phyloP scores from a whole-genome alignment of 2,797 vertebrate genomes.

The Mus spretus region DNA sequence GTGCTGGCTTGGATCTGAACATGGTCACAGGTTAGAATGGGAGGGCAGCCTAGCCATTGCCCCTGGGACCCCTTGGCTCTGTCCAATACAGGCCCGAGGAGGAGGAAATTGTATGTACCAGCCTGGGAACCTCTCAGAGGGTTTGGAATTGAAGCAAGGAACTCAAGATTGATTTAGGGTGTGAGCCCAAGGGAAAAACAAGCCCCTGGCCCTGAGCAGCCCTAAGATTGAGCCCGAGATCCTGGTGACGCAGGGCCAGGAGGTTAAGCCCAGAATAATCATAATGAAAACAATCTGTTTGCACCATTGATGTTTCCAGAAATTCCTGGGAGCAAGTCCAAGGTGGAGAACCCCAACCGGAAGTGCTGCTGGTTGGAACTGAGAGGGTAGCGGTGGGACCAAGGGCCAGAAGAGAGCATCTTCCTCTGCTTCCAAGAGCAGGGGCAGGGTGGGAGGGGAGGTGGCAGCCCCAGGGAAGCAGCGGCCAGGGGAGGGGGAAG shows the following conservation, averaged over 20 bases:
- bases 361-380: slow-evolving; percentile 76
- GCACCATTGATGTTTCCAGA: slow-evolving; percentile 76
- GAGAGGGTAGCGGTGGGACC: background rate
- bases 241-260: slow-evolving; percentile 66
- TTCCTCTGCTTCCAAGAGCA: background rate
- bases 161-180: background rate
- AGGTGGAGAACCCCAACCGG: slow-evolving; percentile 72
- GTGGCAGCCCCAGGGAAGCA: background rate
- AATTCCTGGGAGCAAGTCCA: slow-evolving; percentile 79
- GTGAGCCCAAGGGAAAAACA: background rate
- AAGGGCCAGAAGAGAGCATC: background rate
- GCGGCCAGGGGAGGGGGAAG: background rate
- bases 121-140: background rate
- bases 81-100: background rate
- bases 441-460: background rate
- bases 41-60: background rate
- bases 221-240: slow-evolving; percentile 46
- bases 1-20: background rate
- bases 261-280: slow-evolving; percentile 79
- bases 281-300: slow-evolving; percentile 82
- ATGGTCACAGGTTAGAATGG: background rate
- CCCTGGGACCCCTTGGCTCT: background rate
- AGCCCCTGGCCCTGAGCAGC: background rate
- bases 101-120: background rate
- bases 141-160: background rate